These are phyloP conservation scores for Ailurus styani DNA, from an alignment of 2,113 vertebrate species.

Conservation along the genomic window DNA sequence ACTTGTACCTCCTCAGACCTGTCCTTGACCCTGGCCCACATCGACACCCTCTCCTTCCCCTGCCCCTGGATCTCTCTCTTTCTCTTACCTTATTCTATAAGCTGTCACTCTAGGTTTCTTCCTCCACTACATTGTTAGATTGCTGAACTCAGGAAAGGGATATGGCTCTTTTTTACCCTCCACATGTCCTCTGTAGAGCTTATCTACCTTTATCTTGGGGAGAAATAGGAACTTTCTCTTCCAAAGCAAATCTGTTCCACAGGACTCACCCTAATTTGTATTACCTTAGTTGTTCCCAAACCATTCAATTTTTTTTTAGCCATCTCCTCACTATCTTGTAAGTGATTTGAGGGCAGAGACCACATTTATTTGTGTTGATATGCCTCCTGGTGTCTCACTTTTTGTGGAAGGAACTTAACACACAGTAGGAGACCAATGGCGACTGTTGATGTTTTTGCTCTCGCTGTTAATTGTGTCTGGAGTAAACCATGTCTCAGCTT, in stretches of 20 bases:
- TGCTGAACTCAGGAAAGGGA: neutral
- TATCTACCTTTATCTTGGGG: neutral
- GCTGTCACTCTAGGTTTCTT: neutral
- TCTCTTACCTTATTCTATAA: neutral
- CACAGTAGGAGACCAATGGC: neutral
- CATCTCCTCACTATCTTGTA: neutral
- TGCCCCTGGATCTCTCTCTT: neutral
- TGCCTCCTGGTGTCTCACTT: neutral
- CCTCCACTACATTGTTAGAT: neutral
- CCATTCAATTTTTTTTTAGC: neutral
- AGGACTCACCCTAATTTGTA: neutral
- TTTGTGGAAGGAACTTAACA: neutral
- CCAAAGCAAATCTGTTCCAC: neutral
- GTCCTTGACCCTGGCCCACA: neutral
- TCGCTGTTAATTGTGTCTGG: neutral
- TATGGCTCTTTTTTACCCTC: neutral
- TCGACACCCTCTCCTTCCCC: neutral
- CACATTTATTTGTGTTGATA: neutral
- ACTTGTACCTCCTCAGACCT: neutral
- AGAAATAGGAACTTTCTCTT: neutral
- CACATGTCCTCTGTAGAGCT: too few relatives aligned
- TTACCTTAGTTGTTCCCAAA: neutral
- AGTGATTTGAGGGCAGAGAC: neutral
- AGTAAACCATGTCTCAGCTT: conserved; percentile 34
- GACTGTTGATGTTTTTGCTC: neutral